These are phyloP conservation scores for Amphiprion ocellaris DNA, from an alignment of 2,113 vertebrate species.

Conservation along the genomic window DNA sequence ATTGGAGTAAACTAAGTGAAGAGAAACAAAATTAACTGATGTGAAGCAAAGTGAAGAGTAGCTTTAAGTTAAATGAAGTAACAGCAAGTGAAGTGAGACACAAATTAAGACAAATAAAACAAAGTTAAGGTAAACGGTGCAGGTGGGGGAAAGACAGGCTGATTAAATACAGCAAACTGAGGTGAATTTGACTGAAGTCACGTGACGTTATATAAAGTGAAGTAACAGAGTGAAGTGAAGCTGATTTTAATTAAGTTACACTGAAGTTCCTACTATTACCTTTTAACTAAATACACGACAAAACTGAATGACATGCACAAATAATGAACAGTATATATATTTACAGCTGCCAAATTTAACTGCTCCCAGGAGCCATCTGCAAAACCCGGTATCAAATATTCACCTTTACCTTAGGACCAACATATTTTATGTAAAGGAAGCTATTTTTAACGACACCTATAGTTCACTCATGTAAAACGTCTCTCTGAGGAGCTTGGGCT, in stretches of 20 bases:
- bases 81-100: too few species aligned
- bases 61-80: too few species aligned
- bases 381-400: conserved; percentile 29
- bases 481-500: conserved; percentile 32
- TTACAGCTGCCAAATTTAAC: background rate
- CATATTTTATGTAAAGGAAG: conserved; percentile 45
- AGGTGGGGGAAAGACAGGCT: too few species aligned
- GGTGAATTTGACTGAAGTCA: too few species aligned
- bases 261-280: background rate
- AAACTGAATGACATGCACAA: background rate
- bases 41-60: too few species aligned
- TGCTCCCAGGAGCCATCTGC: background rate
- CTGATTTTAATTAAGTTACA: too few species aligned
- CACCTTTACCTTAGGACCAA: background rate
- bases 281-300: background rate
- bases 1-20: too few species aligned
- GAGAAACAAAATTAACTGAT: too few species aligned
- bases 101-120: background rate
- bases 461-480: conserved; percentile 23
- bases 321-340: too few species aligned
- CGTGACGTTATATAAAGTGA: too few species aligned
- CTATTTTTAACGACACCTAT: conserved; percentile 26
- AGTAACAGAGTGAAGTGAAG: too few species aligned
- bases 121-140: background rate
- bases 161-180: too few species aligned